Evolutionary conservation across 2,113 vertebrate genomes (phyloP), one percentile per base, ranked within the genome.

Genomic region (Alligator sinensis): DNA sequence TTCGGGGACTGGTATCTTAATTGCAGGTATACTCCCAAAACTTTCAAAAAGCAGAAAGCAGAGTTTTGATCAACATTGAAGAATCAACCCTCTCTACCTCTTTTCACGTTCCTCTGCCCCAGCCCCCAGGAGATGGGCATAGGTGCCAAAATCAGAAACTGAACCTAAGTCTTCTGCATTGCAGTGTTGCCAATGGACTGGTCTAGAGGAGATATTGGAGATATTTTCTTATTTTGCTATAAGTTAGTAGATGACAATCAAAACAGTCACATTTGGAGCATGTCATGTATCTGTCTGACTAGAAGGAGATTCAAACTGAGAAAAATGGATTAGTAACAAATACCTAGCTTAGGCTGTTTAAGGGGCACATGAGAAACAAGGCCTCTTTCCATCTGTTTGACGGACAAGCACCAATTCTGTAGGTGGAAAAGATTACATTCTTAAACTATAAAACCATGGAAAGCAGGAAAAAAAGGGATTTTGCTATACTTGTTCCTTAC

Each of bases 1-100:
- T 96, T 92, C 90, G 82, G 90, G 88, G 94, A 82, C 87, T 93
- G 87, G 84, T 30, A 78, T 78, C 82, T 61, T 94, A 82, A 94
- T 94, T 90, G 91, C 93, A 97, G 81, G 3, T 7, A 0, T 75
- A 30, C 81, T 89, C 24, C 59, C 27, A 30, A 70, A 14, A 75
- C 80, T 78, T 55, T 96, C 61, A 91, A 89, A 84, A 95, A 70
- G 2, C 86, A 95, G 86, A 91, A 92, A 93, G 83, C 83, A 86
- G 91, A 77, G 88, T 93, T 97, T 94, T 90, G 21, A 96, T 81
- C 90, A 95, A 79, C 86, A 93, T 82, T 90, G 83, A 87, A 72
- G 95, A 6, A 96, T 87, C 82, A n/a, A 82, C 86, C 92, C 64
- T 88, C 25, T 66, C n/a, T 13, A 80, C 90, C 77, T 81, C 38